phyloP scores from a whole-genome alignment of 2,797 vertebrate species.

The Semotilus atromaculatus region DNA sequence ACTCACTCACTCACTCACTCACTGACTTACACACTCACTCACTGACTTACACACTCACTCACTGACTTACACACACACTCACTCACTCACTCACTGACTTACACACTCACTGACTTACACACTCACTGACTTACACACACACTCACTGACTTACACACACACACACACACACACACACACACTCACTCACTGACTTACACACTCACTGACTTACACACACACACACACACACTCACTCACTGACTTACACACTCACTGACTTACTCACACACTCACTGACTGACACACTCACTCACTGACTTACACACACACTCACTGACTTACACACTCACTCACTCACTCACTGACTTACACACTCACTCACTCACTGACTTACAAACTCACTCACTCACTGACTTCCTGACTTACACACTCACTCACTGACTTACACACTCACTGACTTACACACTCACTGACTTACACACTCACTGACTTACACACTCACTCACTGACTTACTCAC shows the following conservation, averaged over 20 bases:
- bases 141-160: accelerated
- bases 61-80: no score
- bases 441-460: accelerated
- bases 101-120: no score
- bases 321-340: not conserved
- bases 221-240: accelerated
- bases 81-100: no score
- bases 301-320: accelerated
- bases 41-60: no score
- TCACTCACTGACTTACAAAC: not conserved
- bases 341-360: accelerated
- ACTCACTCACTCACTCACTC: no score
- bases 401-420: no score
- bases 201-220: accelerated
- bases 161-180: accelerated
- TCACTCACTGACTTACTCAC: no score
- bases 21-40: no score
- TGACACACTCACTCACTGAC: not conserved
- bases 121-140: no score
- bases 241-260: accelerated
- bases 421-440: no score
- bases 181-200: accelerated
- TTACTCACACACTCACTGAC: accelerated
- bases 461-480: no score
- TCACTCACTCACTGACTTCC: no score